Percentiles rank a stretch among this genome's conserved stretches.
These are phyloP conservation scores for Raja brachyura DNA, from an alignment of 2,113 vertebrate genomes.

Conservation along the genomic window DNA sequence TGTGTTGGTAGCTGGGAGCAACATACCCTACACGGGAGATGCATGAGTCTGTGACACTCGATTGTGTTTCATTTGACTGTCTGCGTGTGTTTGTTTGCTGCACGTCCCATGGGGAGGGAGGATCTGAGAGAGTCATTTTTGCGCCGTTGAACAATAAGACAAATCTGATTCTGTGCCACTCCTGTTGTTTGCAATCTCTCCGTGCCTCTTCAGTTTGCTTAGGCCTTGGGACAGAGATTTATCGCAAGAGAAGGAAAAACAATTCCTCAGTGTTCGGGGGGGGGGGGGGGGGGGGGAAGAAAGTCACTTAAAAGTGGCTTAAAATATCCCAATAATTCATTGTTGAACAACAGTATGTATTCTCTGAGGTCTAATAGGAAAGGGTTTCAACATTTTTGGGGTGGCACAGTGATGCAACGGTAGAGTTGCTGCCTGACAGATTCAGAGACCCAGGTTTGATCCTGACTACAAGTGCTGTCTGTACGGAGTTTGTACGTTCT, in stretches of 20 bases:
- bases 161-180: background rate
- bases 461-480: too few species aligned
- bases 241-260: background rate
- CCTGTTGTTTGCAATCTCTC: background rate
- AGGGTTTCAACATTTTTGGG: background rate
- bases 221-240: constrained; percentile 2
- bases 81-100: background rate
- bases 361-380: background rate
- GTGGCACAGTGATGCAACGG: too few species aligned
- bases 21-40: background rate
- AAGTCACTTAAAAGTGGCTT: background rate
- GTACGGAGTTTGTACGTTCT: too few species aligned
- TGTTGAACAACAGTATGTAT: background rate
- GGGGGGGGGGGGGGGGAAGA: background rate
- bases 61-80: background rate
- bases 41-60: background rate
- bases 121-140: background rate
- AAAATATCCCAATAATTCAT: constrained; percentile 2
- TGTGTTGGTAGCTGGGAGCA: background rate
- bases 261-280: background rate
- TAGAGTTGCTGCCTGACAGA: too few species aligned
- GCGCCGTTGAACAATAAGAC: background rate
- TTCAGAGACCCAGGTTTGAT: too few species aligned
- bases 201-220: background rate
- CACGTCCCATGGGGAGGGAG: background rate